phyloP scores from a whole-genome alignment of 2,888 invertebrate species.

The Melanchra persicariae region DNA sequence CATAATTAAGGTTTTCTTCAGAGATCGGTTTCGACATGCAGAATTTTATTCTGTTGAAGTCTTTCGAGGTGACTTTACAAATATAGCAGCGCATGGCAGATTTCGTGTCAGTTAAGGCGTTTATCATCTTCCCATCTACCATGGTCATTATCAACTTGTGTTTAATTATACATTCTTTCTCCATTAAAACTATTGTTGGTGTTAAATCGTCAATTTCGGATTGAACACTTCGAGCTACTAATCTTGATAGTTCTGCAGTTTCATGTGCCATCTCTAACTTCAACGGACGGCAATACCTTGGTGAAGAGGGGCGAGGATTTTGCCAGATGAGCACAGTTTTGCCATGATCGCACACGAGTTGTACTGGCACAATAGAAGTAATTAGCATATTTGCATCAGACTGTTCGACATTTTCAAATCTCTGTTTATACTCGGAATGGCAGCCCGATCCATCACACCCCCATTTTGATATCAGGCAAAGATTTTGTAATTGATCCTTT shows the following conservation, averaged over 20 bases:
- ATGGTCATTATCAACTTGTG: not conserved
- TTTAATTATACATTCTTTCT: not conserved
- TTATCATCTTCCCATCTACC: conserved; percentile 14
- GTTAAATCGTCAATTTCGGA: conserved; percentile 7
- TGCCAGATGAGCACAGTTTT: conserved; percentile 33
- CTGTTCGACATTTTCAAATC: conserved; percentile 4
- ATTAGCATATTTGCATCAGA: too few species aligned
- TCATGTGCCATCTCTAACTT: conserved; percentile 5
- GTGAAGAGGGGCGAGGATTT: conserved; percentile 24
- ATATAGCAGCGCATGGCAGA: conserved; percentile 10
- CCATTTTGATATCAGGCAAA: conserved; percentile 5
- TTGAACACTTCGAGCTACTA: not conserved
- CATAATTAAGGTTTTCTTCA: conserved; percentile 4
- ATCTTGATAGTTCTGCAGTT: conserved; percentile 5
- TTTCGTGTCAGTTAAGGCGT: conserved; percentile 28
- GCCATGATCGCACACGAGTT: too few species aligned
- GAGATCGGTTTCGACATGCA: not conserved
- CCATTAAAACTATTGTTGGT: not conserved
- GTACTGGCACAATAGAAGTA: not conserved
- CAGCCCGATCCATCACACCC: conserved; percentile 10
- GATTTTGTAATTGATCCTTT: not conserved
- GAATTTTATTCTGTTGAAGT: conserved; percentile 4
- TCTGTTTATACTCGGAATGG: conserved; percentile 5
- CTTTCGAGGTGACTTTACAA: conserved; percentile 1
- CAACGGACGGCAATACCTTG: conserved; percentile 7